Conservation (phyloP, 2,888 invertebrate genomes). For the Thera britannica region DNA sequence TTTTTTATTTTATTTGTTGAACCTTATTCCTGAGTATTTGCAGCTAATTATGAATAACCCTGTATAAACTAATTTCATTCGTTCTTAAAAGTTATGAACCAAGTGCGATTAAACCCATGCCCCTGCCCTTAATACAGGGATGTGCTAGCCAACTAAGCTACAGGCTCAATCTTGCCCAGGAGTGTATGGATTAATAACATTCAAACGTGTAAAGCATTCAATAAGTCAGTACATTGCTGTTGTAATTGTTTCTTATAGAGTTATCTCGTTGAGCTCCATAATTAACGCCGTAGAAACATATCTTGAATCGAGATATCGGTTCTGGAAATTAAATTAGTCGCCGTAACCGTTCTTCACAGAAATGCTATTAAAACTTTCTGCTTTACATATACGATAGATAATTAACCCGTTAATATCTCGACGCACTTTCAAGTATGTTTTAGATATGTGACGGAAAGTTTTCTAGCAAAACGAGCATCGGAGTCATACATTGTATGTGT, state of each 20-base stretch:
- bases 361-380: slow-evolving; percentile 38
- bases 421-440: slow-evolving; percentile 37
- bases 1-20: too few relatives aligned
- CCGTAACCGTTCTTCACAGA: slow-evolving; percentile 32
- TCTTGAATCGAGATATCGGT: slow-evolving; percentile 28
- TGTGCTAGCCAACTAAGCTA: too few relatives aligned
- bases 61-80: too few relatives aligned
- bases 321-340: slow-evolving; percentile 29
- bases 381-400: slow-evolving; percentile 38
- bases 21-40: too few relatives aligned
- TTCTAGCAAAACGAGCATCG: slow-evolving; percentile 30
- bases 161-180: too few relatives aligned
- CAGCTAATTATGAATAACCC: too few relatives aligned
- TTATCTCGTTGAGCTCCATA: slow-evolving; percentile 3
- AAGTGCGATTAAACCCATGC: too few relatives aligned
- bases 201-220: too few relatives aligned
- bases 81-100: too few relatives aligned
- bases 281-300: slow-evolving; percentile 8
- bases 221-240: too few relatives aligned
- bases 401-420: slow-evolving; percentile 30
- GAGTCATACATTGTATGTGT: slow-evolving; percentile 42
- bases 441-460: slow-evolving; percentile 37
- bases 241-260: not conserved
- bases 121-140: too few relatives aligned
- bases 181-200: too few relatives aligned